Evolutionary conservation across 2,888 invertebrate genomes (phyloP), one percentile per base, ranked within the genome.

Genomic region (Trilocha varians): DNA sequence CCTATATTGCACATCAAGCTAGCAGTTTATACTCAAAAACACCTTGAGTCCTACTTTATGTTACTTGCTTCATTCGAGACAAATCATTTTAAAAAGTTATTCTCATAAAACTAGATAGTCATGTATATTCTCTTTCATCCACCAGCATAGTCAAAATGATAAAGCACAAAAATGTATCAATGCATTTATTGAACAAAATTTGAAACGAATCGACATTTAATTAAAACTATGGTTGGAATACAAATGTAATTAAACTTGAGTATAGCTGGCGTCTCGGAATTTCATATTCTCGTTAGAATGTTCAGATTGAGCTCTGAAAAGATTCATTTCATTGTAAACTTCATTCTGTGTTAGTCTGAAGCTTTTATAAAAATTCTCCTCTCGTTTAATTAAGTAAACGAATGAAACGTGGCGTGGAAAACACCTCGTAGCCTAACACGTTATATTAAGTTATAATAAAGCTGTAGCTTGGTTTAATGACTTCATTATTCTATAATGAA

Each of bases 191-290:
- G 8, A 18, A 18, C 18, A 4, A 3, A 3, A 25, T 9, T 9
- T 1, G 11, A 25, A 25, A 25, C 2, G 25, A 59, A 50, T 46
- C 49, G 52, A 48, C 55, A 53, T 68, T 67, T 71, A 70, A 71
- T 70, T 73, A 70, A 71, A 73, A 64, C 69, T 65, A 62, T 65
- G 65, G n/a, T n/a, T n/a, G n/a, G n/a, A 57, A 42, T 39, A 61
- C 54, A 59, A 65, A 66, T 66, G 57, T 65, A 68, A 70, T 68
- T 63, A 55, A 67, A 70, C 62, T 64, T 63, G 57, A 48, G 43
- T 45, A 43, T 43, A 39, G 41, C 52, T 44, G 51, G 48, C 52
- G 45, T 50, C 61, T 54, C 48, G 66, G 65, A 68, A 68, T 67
- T 67, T 70, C 59, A 63, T 66, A 65, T 67, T 60, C 57, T 59